These are phyloP conservation scores for Noctua janthe DNA, from an alignment of 2,888 invertebrate species.

Conservation along the genomic window DNA sequence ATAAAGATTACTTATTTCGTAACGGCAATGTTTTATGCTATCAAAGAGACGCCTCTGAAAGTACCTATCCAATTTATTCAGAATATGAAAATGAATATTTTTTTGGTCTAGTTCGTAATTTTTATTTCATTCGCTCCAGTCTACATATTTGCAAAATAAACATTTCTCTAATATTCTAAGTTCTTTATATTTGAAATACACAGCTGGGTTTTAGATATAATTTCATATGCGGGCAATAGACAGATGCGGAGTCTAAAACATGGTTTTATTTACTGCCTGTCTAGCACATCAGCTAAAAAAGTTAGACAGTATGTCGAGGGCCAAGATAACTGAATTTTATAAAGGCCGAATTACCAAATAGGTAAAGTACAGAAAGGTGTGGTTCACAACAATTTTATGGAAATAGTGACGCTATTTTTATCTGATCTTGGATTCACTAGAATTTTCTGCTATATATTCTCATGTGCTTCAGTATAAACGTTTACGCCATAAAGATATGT, in stretches of 20 bases:
- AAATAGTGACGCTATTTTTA: conserved; percentile 20
- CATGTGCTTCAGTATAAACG: conserved; percentile 34
- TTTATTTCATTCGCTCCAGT: conserved; percentile 24
- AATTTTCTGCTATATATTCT: conserved; percentile 27
- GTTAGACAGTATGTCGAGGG: neutral
- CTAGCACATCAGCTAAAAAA: neutral
- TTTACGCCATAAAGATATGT: conserved; percentile 53
- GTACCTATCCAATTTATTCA: neutral
- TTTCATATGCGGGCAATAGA: neutral
- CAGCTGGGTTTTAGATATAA: conserved; percentile 7
- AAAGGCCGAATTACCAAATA: neutral
- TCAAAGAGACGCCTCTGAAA: neutral
- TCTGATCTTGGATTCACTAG: conserved; percentile 26
- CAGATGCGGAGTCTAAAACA: neutral
- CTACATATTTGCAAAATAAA: neutral
- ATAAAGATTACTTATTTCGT: conserved; percentile 36
- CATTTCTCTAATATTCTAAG: neutral
- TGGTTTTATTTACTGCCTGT: conserved; percentile 8
- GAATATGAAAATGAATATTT: neutral
- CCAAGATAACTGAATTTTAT: neutral
- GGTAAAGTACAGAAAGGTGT: neutral
- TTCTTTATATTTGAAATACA: neutral
- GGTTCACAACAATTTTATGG: neutral
- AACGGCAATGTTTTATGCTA: conserved; percentile 18
- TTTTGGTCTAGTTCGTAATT: neutral